Base-by-base conservation (phyloP, 2,113 vertebrate genomes). In the Xenopus laevis region DNA sequence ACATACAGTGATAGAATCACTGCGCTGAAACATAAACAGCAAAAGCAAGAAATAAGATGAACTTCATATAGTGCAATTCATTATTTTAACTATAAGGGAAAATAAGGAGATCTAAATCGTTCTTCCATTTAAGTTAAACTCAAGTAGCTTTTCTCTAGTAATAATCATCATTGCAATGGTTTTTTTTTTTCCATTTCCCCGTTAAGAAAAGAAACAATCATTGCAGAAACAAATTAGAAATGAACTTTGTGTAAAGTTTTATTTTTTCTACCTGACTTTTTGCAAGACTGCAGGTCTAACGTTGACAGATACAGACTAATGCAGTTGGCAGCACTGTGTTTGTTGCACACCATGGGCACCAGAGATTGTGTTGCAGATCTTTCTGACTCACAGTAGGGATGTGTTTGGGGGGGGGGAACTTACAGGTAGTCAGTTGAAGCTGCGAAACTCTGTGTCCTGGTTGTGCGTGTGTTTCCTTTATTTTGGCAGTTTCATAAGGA, bases 401-500 rank as follows among this genome's bases (percentile, higher is more conserved):
- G n/a, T n/a, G n/a, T n/a, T n/a, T n/a, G n/a, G n/a, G n/a, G 81
- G 82, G 81, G 78, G 6, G 13, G 4, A 82, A 71, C 77, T 79
- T 73, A 77, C 79, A 82, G 75, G 79, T 82, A 76, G 79, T 83
- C 79, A 82, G 80, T 83, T 79, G 85, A 87, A 85, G 85, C 85
- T 85, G 82, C 84, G 83, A 87, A 87, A 85, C 85, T 87, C 85
- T 85, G 83, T 83, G 78, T 52, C 60, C 17, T 67, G 57, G 50
- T 67, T 60, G 58, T 50, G 61, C 65, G 71, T 20, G 45, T 45
- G 65, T 44, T 57, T 40, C 64, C 16, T 67, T n/a, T 60, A 81
- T 79, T 81, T 81, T 83, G 82, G 85, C 85, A 83, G 81, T 85
- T 86, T 85, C 81, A 83, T 84, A 85, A 87, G 85, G 85, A 87